phyloP scores from a whole-genome alignment of 2,797 vertebrate genomes.

The Urophycis tenuis region DNA sequence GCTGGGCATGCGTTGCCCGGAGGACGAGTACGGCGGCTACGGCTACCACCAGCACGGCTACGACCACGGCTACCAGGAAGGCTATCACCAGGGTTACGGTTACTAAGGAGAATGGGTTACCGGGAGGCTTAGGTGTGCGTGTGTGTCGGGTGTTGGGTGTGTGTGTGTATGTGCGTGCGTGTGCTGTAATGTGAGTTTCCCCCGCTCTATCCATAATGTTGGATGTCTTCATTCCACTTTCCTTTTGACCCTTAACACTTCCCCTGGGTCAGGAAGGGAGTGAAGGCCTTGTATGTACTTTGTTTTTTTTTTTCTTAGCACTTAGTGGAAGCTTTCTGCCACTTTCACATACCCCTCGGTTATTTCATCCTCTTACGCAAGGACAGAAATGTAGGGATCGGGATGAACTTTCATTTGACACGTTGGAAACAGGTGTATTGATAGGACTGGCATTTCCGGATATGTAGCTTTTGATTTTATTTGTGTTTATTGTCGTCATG shows the following conservation, averaged over 20 bases:
- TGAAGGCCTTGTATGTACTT: background rate
- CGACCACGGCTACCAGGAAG: slow-evolving; percentile 90
- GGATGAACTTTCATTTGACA: slow-evolving; percentile 13
- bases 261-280: background rate
- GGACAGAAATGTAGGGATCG: background rate
- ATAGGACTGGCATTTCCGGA: slow-evolving; percentile 26
- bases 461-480: slow-evolving; percentile 26
- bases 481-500: slow-evolving; percentile 22
- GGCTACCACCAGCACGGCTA: slow-evolving; percentile 94
- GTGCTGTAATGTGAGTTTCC: background rate
- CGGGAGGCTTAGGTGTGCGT: background rate
- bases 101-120: slow-evolving; percentile 71
- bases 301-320: slow-evolving; percentile 49
- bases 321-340: slow-evolving; percentile 44
- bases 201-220: background rate
- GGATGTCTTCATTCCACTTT: background rate
- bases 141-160: background rate
- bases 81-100: slow-evolving; percentile 90
- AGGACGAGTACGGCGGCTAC: slow-evolving; percentile 93
- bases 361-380: slow-evolving; percentile 16
- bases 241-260: background rate
- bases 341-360: slow-evolving; percentile 33
- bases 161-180: background rate
- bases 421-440: slow-evolving; percentile 7
- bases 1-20: slow-evolving; percentile 93